Evolutionary conservation across 35 echinoderm and acorn worm species (phyloP).

Genomic region (Patiria miniata): DNA sequence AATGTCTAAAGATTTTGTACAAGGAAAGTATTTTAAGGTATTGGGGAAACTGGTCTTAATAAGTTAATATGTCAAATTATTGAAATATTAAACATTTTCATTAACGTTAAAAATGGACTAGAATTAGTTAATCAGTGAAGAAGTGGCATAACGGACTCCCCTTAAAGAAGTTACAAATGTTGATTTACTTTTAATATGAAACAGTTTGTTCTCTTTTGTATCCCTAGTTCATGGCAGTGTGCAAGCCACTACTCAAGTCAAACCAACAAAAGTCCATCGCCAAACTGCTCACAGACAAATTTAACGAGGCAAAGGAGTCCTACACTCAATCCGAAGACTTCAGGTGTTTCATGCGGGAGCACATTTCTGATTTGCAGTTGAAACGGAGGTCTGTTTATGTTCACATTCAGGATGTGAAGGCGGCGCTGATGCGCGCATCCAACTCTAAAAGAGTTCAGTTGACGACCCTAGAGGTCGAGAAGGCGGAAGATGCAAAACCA

Average conservation of each 20-base stretch:
- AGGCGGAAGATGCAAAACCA: no score
- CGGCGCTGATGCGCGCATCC: background rate
- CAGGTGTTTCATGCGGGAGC: slow-evolving; percentile 16
- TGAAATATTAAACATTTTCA: no score
- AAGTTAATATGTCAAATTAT: no score
- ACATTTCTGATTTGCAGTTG: slow-evolving; percentile 16
- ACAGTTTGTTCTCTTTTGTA: background rate
- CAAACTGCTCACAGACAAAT: slow-evolving; percentile 27
- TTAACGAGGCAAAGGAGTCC: slow-evolving; percentile 27
- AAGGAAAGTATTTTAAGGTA: no score
- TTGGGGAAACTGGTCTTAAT: no score
- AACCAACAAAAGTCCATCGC: slow-evolving; percentile 6
- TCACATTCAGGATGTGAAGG: slow-evolving; percentile 43
- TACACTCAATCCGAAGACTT: slow-evolving; percentile 35
- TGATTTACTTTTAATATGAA: no score
- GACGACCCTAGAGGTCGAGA: no score
- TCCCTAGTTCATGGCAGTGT: slow-evolving; percentile 51
- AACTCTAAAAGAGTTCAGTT: background rate
- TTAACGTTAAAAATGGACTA: no score
- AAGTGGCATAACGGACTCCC: no score
- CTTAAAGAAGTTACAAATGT: no score
- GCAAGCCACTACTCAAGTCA: slow-evolving; percentile 11
- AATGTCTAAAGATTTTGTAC: no score
- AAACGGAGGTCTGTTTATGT: slow-evolving; percentile 41
- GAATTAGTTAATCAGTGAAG: no score